These are phyloP conservation scores for Nannoperca australis DNA, from an alignment of 2,797 vertebrate genomes.

Conservation along the genomic window DNA sequence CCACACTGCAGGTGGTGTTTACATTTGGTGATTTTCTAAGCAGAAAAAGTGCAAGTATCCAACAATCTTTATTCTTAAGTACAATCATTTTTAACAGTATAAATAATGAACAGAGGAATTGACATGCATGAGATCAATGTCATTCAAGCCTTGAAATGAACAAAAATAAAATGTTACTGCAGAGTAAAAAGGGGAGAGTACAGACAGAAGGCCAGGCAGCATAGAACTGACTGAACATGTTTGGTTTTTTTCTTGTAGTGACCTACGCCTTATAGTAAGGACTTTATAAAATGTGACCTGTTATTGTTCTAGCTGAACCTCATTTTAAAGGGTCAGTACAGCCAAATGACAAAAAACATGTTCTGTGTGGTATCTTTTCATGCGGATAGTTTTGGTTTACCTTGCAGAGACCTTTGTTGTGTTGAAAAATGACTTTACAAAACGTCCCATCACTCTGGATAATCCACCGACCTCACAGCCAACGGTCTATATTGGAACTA, in stretches of 20 bases:
- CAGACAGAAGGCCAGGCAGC: conserved; percentile 6
- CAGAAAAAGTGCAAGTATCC: conserved; percentile 42
- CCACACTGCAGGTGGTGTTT: background rate
- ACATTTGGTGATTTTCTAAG: background rate
- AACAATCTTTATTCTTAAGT: conserved; percentile 71
- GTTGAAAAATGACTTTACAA: background rate
- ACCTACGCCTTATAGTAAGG: background rate
- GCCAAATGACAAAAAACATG: background rate
- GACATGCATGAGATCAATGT: conserved; percentile 63
- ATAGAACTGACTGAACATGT: background rate
- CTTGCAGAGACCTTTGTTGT: background rate
- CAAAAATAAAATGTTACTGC: conserved; percentile 51
- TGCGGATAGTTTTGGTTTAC: conserved; percentile 4
- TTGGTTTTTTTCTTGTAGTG: background rate
- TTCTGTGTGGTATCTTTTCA: background rate
- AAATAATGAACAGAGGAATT: conserved; percentile 66
- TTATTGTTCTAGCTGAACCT: background rate
- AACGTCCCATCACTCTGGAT: background rate
- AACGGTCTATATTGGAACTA: background rate
- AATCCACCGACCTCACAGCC: background rate
- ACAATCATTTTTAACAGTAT: conserved; percentile 63
- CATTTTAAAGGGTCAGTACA: background rate
- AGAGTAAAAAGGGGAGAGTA: conserved; percentile 16
- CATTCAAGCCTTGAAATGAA: conserved; percentile 62
- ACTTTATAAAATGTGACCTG: conserved; percentile 7